Conservation (phyloP, 2,113 vertebrate species). For the Proterorhinus semilunaris region DNA sequence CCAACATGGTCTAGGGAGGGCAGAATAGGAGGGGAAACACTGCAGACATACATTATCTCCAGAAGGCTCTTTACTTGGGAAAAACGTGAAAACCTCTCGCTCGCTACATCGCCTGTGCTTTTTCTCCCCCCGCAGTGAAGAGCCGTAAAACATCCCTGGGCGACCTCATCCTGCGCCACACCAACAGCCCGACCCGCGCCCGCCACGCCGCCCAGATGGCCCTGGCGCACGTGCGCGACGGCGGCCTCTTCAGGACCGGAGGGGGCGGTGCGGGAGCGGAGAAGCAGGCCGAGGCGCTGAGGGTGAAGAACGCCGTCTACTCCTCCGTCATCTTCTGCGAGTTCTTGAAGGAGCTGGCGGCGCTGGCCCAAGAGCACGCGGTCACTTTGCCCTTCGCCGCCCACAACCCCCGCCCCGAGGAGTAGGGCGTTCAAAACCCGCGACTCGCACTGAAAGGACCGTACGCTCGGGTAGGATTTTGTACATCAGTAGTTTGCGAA, state of each 20-base stretch:
- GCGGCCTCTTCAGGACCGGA: constrained; percentile 76
- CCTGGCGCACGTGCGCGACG: constrained; percentile 85
- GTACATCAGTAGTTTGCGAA: constrained; percentile 48
- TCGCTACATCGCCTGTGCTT: background rate
- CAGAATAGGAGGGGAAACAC: too few relatives aligned
- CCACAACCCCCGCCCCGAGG: constrained; percentile 77
- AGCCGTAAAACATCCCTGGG: constrained; percentile 89
- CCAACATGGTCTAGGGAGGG: too few relatives aligned
- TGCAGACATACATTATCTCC: too few relatives aligned
- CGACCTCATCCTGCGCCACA: constrained; percentile 90
- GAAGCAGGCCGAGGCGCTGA: constrained; percentile 86
- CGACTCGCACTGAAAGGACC: constrained; percentile 26
- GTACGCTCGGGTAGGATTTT: constrained; percentile 32
- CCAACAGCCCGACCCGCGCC: constrained; percentile 88
- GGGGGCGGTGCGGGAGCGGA: constrained; percentile 60
- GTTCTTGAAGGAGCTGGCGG: constrained; percentile 96
- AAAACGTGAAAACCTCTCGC: background rate
- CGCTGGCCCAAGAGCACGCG: constrained; percentile 91
- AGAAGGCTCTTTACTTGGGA: too few relatives aligned
- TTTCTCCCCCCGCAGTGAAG: constrained; percentile 77
- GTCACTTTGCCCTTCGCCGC: constrained; percentile 88
- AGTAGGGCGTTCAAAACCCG: constrained; percentile 53
- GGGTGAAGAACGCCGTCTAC: constrained; percentile 94
- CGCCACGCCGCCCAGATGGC: constrained; percentile 85
- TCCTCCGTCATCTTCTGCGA: constrained; percentile 92